phyloP scores from a whole-genome alignment of 2,797 vertebrate species.

The Varecia variegata region DNA sequence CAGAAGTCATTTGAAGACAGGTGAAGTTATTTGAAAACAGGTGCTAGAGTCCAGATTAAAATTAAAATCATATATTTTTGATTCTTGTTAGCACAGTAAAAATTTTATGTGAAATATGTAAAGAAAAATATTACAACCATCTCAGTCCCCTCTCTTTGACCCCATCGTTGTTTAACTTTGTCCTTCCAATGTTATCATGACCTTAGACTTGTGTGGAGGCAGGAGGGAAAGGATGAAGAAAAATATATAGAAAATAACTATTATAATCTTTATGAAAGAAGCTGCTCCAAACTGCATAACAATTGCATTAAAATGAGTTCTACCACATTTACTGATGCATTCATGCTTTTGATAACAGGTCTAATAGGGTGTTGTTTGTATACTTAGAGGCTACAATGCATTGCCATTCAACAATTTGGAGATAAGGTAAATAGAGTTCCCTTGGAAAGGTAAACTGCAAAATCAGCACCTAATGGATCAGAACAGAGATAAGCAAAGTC shows the following conservation, averaged over 20 bases:
- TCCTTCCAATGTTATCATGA: not conserved
- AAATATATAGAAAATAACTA: not conserved
- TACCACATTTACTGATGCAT: not conserved
- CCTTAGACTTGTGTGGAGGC: not conserved
- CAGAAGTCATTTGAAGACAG: slow-evolving; percentile 12
- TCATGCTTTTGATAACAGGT: not conserved
- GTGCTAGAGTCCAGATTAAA: not conserved
- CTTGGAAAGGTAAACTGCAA: slow-evolving; percentile 13
- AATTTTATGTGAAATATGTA: not conserved
- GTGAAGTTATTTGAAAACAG: not conserved
- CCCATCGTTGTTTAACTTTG: not conserved
- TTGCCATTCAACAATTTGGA: not conserved
- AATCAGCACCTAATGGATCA: slow-evolving; percentile 7
- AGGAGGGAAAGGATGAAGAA: not conserved
- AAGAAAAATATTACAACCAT: not conserved
- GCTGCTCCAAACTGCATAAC: not conserved
- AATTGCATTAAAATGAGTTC: not conserved
- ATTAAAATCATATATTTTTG: not conserved
- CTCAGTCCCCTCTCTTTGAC: not conserved
- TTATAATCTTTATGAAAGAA: not conserved
- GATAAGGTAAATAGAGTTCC: slow-evolving; percentile 25
- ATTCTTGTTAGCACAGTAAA: not conserved
- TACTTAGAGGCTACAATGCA: not conserved
- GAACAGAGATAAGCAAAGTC: slow-evolving; percentile 54
- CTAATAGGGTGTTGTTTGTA: not conserved